Percentiles rank a stretch among this genome's conserved stretches.
Evolutionary conservation across 2,113 vertebrate species (phyloP).

Genomic region (Melanotaenia duboulayi): DNA sequence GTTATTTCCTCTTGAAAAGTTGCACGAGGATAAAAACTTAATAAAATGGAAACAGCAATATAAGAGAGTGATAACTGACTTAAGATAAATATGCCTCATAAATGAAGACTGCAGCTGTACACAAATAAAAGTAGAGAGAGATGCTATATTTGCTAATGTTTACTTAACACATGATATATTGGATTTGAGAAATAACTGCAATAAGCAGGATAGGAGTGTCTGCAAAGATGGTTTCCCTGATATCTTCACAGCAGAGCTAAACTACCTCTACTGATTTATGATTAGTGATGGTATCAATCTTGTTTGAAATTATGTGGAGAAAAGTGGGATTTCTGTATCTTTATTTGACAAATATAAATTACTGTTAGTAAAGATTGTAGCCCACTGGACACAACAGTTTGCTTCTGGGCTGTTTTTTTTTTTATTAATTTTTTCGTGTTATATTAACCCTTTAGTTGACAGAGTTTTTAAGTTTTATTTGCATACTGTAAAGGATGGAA

Average conservation of each 20-base stretch:
- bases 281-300: slow-evolving; percentile 43
- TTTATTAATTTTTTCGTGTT: too few relatives aligned
- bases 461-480: too few relatives aligned
- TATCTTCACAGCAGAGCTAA: slow-evolving; percentile 18
- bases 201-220: slow-evolving; percentile 3
- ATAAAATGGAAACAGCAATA: not conserved
- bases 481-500: too few relatives aligned
- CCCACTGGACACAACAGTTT: too few relatives aligned
- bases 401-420: too few relatives aligned
- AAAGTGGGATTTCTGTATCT: slow-evolving; percentile 31
- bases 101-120: slow-evolving; percentile 1
- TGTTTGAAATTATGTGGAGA: slow-evolving; percentile 28
- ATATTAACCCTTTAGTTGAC: too few relatives aligned
- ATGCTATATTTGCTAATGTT: slow-evolving; percentile 29
- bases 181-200: slow-evolving; percentile 7
- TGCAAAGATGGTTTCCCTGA: slow-evolving; percentile 37
- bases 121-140: not conserved
- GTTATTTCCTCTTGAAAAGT: too few relatives aligned
- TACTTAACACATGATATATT: slow-evolving; percentile 22
- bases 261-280: slow-evolving; percentile 35
- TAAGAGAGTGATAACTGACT: not conserved
- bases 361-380: not conserved
- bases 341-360: slow-evolving; percentile 1
- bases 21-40: too few relatives aligned
- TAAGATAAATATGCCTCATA: slow-evolving; percentile 24